phyloP scores from a whole-genome alignment of 2,797 vertebrate genomes.

The Gymnopithys bicolor region DNA sequence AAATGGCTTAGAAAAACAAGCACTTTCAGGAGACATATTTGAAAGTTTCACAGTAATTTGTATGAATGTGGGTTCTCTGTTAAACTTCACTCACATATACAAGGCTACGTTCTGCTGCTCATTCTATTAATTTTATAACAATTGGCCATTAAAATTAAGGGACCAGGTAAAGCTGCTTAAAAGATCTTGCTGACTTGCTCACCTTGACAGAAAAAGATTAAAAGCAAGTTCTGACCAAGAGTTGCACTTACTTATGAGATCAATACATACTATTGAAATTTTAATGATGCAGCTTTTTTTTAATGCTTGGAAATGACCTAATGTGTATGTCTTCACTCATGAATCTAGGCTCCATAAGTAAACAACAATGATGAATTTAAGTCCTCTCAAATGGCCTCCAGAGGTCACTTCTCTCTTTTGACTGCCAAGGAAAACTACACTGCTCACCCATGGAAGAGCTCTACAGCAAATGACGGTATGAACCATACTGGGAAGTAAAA shows the following conservation, averaged over 20 bases:
- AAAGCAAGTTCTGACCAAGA: background rate
- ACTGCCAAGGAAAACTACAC: background rate
- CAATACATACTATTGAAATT: background rate
- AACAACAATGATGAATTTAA: constrained; percentile 4
- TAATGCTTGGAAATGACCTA: background rate
- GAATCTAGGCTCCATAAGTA: background rate
- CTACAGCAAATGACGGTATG: background rate
- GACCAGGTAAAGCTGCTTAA: background rate
- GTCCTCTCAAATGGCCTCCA: background rate
- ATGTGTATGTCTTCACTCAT: background rate
- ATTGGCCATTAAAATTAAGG: background rate
- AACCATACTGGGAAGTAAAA: background rate
- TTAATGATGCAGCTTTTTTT: background rate
- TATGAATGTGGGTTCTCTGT: background rate
- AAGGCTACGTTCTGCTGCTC: background rate
- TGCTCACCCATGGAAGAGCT: background rate
- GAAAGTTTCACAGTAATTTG: background rate
- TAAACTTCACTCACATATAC: background rate
- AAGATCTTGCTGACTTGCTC: background rate
- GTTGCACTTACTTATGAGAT: background rate
- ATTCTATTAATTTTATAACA: background rate
- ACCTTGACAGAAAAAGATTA: background rate
- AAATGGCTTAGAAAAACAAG: background rate
- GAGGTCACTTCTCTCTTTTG: background rate
- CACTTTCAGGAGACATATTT: background rate